Percentiles rank a stretch among this genome's conserved stretches.
Evolutionary conservation across 1,140 invertebrate genomes (phyloP).

Genomic region (Drosophila ohnishii): DNA sequence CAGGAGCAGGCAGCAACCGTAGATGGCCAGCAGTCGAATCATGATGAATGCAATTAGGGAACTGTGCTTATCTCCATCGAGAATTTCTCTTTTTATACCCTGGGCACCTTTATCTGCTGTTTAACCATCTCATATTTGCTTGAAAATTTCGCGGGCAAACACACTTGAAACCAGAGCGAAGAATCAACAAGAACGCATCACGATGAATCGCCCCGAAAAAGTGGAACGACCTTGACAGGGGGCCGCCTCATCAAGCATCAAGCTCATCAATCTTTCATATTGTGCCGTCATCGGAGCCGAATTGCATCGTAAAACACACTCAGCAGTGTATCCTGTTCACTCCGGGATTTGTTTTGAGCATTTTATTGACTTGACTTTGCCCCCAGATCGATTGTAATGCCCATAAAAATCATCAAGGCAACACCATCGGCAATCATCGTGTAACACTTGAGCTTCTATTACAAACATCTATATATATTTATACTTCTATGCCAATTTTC

Average conservation of each 20-base stretch:
- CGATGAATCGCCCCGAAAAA: slow-evolving; percentile 23
- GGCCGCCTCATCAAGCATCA: slow-evolving; percentile 9
- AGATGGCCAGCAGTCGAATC: slow-evolving; percentile 28
- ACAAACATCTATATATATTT: not conserved
- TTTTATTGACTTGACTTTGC: slow-evolving; percentile 14
- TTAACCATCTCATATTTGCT: slow-evolving; percentile 35
- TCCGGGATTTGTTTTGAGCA: slow-evolving; percentile 33
- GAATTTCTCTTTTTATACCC: slow-evolving; percentile 53
- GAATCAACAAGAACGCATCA: slow-evolving; percentile 32
- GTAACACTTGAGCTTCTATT: slow-evolving; percentile 4
- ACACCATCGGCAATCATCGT: slow-evolving; percentile 11
- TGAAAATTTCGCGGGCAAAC: slow-evolving; percentile 42
- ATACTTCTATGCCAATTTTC: slow-evolving; percentile 15
- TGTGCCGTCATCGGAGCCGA: slow-evolving; percentile 21
- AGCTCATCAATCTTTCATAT: slow-evolving; percentile 52
- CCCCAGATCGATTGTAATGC: slow-evolving; percentile 9
- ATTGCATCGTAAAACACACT: slow-evolving; percentile 48
- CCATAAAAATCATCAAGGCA: slow-evolving; percentile 23
- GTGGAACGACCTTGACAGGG: slow-evolving; percentile 48
- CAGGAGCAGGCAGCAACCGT: slow-evolving; percentile 40
- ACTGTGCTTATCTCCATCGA: slow-evolving; percentile 31
- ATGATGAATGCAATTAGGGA: slow-evolving; percentile 42
- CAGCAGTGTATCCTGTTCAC: slow-evolving; percentile 19
- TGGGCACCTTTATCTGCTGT: slow-evolving; percentile 42
- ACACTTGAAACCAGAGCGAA: slow-evolving; percentile 26